Evolutionary conservation across 2,888 invertebrate genomes (phyloP).

Genomic region (Hirudinaria manillensis): DNA sequence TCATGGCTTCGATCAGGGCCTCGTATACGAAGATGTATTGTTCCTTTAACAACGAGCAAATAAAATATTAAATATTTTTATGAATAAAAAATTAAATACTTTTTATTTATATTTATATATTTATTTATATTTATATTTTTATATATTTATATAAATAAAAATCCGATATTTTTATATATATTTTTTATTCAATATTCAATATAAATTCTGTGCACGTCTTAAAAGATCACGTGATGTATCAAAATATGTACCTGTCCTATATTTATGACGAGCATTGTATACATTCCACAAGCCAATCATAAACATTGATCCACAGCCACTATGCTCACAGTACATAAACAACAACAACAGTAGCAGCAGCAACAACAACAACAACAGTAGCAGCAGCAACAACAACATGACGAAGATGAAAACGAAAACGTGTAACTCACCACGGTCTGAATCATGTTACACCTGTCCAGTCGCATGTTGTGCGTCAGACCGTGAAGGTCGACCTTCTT

Average conservation of each 20-base stretch:
- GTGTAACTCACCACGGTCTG: slow-evolving; percentile 42
- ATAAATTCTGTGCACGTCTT: too few species aligned
- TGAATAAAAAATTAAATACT: neutral
- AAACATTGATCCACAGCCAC: too few species aligned
- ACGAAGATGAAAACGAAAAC: too few species aligned
- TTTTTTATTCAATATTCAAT: too few species aligned
- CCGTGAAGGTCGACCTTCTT: slow-evolving; percentile 41
- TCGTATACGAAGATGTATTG: slow-evolving; percentile 43
- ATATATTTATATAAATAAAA: too few species aligned
- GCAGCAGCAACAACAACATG: too few species aligned
- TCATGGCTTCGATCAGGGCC: slow-evolving; percentile 40
- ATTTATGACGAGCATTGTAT: too few species aligned
- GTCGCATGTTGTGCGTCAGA: slow-evolving; percentile 42
- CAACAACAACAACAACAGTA: neutral
- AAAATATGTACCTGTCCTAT: too few species aligned
- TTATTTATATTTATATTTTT: neutral
- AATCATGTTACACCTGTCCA: slow-evolving; percentile 45
- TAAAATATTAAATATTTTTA: neutral
- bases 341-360: neutral
- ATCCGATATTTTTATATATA: too few species aligned
- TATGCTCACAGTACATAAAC: neutral
- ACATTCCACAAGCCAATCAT: too few species aligned
- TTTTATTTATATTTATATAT: neutral
- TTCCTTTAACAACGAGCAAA: slow-evolving; percentile 36
- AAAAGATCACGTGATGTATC: too few species aligned